Evolutionary conservation across 2,797 vertebrate genomes (phyloP).

Genomic region (Spatula clypeata): DNA sequence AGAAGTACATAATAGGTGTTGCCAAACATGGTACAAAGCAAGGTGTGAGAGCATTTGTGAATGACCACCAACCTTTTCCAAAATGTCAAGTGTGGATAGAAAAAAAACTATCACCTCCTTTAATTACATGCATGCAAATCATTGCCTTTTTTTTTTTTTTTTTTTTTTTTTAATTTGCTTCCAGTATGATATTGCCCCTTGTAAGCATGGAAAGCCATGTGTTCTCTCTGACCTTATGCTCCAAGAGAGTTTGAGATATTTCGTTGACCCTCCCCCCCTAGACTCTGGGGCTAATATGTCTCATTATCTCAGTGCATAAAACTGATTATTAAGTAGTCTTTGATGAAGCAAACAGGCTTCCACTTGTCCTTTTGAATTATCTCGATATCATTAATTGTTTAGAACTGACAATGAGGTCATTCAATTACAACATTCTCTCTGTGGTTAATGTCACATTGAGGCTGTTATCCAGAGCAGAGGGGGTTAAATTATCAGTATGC

Average conservation of each 20-base stretch:
- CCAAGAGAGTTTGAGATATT: slow-evolving; percentile 15
- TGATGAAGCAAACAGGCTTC: slow-evolving; percentile 67
- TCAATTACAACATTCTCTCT: neutral
- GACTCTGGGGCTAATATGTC: neutral
- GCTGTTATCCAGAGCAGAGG: slow-evolving; percentile 55
- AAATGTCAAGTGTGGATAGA: neutral
- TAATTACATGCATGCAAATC: neutral
- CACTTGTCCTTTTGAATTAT: slow-evolving; percentile 71
- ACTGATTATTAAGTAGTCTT: slow-evolving; percentile 69
- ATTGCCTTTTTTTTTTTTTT: neutral
- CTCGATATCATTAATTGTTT: slow-evolving; percentile 71
- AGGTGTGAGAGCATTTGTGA: neutral
- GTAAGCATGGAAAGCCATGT: slow-evolving; percentile 7
- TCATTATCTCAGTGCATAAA: slow-evolving; percentile 71
- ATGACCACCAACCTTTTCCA: neutral
- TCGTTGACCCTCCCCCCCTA: neutral
- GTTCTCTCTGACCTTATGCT: slow-evolving; percentile 4
- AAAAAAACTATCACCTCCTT: neutral
- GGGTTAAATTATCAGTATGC: slow-evolving; percentile 76
- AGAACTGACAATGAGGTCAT: slow-evolving; percentile 54
- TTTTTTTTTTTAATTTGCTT: neutral
- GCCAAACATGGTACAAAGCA: neutral
- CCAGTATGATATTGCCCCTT: neutral
- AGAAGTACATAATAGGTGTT: neutral
- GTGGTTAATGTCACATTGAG: slow-evolving; percentile 31